Evolutionary conservation across 1,140 invertebrate species (phyloP).

Genomic region (Papilio aristodemus): DNA sequence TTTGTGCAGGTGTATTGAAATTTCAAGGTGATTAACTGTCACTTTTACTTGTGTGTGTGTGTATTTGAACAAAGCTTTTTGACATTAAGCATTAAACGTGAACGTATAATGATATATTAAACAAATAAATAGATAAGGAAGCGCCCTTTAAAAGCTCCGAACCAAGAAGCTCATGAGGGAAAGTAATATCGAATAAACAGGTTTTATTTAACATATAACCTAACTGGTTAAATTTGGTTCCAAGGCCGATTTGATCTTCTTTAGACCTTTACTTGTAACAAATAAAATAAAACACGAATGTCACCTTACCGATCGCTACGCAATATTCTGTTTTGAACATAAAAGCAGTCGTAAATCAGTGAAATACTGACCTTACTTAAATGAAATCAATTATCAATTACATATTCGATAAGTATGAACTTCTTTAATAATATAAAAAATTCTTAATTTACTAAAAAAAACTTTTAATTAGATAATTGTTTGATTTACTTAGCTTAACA

Average conservation of each 20-base stretch:
- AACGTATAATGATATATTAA: neutral
- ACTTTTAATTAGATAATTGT: too few species aligned
- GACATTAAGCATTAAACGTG: neutral
- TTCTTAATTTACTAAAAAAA: too few species aligned
- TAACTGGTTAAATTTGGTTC: conserved; percentile 2
- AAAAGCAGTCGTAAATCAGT: neutral
- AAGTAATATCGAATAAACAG: neutral
- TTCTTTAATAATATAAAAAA: too few species aligned
- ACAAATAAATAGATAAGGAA: conserved; percentile 1
- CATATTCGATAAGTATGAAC: neutral
- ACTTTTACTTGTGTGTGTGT: neutral
- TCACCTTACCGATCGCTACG: neutral
- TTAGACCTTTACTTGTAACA: neutral
- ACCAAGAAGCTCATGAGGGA: neutral
- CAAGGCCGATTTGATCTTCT: conserved; percentile 7
- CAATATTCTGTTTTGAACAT: conserved; percentile 5
- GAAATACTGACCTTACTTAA: neutral
- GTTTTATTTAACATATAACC: neutral
- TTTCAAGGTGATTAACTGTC: conserved; percentile 6
- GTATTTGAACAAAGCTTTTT: neutral
- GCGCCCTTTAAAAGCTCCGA: neutral
- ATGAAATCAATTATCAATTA: neutral
- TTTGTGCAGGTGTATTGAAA: neutral
- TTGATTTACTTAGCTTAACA: too few species aligned
- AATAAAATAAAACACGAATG: neutral